phyloP scores from a whole-genome alignment of 2,888 invertebrate species.

The Antheraea yamamai region DNA sequence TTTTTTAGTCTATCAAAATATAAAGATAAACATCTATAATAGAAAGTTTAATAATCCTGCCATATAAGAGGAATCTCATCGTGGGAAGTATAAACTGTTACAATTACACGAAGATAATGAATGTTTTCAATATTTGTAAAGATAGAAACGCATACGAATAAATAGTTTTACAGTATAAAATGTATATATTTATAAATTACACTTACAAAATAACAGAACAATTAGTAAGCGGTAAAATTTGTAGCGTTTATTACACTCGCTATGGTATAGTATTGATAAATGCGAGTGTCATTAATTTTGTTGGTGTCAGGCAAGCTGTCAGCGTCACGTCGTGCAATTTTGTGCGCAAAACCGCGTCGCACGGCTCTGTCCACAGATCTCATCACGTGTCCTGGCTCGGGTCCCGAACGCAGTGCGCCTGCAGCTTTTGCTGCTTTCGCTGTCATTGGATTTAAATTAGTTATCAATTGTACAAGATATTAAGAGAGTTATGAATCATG shows the following conservation, averaged over 20 bases:
- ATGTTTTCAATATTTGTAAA: too few relatives aligned
- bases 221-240: conserved; percentile 19
- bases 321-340: conserved; percentile 48
- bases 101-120: too few relatives aligned
- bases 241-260: conserved; percentile 28
- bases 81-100: too few relatives aligned
- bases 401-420: conserved; percentile 46
- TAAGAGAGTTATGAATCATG: not conserved
- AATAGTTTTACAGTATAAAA: not conserved
- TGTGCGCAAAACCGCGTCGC: conserved; percentile 52
- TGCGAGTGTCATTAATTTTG: conserved; percentile 23
- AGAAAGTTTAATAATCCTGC: too few relatives aligned
- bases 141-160: not conserved
- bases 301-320: conserved; percentile 38
- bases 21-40: too few relatives aligned
- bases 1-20: too few relatives aligned
- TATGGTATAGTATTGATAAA: conserved; percentile 23
- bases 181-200: conserved; percentile 19
- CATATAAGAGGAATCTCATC: too few relatives aligned
- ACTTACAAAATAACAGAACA: conserved; percentile 13
- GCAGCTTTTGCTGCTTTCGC: conserved; percentile 57
- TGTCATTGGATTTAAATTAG: conserved; percentile 26
- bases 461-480: not conserved
- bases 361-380: conserved; percentile 54
- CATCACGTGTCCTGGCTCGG: conserved; percentile 40